phyloP scores from a whole-genome alignment of 2,113 vertebrate species.

The Pterocles orientalis region DNA sequence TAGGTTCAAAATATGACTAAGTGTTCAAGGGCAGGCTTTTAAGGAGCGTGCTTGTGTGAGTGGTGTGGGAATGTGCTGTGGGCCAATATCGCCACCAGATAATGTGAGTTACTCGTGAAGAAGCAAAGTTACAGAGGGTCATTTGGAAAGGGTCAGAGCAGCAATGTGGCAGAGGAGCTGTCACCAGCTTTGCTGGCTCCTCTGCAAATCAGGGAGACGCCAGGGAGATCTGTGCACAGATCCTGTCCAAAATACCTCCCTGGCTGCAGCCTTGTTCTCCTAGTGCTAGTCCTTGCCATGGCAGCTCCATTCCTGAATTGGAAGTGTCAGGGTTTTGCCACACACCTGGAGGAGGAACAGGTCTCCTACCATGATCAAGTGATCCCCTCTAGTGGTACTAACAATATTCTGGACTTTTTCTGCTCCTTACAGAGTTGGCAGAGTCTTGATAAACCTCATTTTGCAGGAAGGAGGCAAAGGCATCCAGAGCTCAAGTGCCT shows the following conservation, averaged over 20 bases:
- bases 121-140: not conserved
- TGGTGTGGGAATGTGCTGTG: not conserved
- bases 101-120: rapidly evolving
- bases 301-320: not conserved
- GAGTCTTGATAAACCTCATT: not conserved
- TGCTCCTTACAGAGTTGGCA: rapidly evolving
- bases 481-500: not conserved
- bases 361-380: not conserved
- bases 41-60: not conserved
- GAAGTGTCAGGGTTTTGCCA: not conserved
- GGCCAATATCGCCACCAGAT: not conserved
- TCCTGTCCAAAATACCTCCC: not conserved
- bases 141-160: not conserved
- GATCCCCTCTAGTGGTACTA: not conserved
- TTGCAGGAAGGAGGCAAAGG: not conserved
- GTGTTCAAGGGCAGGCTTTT: not conserved
- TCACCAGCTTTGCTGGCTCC: not conserved
- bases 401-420: not conserved
- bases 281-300: not conserved
- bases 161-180: not conserved
- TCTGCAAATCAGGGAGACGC: not conserved
- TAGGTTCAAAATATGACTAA: not conserved
- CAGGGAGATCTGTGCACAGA: not conserved
- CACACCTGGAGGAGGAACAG: not conserved
- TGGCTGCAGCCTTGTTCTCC: not conserved